Percentiles rank a stretch among this genome's conserved stretches.
Conservation (phyloP, 92 coral and sea anemone genomes). For the Diadumene lineata region DNA sequence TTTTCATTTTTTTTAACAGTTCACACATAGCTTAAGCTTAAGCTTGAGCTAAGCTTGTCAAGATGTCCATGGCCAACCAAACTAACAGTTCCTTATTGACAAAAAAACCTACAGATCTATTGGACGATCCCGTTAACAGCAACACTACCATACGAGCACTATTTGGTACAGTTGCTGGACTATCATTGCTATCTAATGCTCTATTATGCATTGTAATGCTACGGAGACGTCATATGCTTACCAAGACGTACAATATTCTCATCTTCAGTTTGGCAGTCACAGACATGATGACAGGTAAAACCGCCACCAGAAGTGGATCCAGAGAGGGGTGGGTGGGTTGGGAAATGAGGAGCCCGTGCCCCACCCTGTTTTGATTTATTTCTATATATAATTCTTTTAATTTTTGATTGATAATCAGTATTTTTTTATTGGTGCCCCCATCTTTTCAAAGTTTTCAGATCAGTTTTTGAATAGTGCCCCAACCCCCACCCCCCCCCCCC, state of each 20-base stretch:
- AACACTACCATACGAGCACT: not conserved
- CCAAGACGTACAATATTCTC: slow-evolving; percentile 46
- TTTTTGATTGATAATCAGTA: no score
- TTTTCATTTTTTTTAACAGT: no score
- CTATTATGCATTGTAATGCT: slow-evolving; percentile 29
- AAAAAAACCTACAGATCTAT: not conserved
- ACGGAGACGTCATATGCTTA: slow-evolving; percentile 33
- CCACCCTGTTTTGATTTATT: no score
- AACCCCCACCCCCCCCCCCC: no score
- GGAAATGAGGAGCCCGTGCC: no score
- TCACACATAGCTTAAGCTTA: no score
- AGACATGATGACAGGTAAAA: slow-evolving; percentile 41
- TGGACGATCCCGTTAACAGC: not conserved
- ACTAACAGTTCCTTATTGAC: not conserved
- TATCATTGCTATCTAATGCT: slow-evolving; percentile 15
- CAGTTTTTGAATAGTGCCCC: slow-evolving; percentile 16
- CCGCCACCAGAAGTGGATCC: not conserved
- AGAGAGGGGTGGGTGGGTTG: no score
- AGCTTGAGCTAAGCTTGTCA: no score
- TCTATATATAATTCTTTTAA: no score
- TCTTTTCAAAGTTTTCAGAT: no score
- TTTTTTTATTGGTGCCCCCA: no score
- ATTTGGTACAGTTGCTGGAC: slow-evolving; percentile 27
- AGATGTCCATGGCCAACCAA: not conserved
- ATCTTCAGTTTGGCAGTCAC: slow-evolving; percentile 48